These are phyloP conservation scores for Micronycteris hirsuta DNA, from an alignment of 2,113 vertebrate species.

Conservation along the genomic window DNA sequence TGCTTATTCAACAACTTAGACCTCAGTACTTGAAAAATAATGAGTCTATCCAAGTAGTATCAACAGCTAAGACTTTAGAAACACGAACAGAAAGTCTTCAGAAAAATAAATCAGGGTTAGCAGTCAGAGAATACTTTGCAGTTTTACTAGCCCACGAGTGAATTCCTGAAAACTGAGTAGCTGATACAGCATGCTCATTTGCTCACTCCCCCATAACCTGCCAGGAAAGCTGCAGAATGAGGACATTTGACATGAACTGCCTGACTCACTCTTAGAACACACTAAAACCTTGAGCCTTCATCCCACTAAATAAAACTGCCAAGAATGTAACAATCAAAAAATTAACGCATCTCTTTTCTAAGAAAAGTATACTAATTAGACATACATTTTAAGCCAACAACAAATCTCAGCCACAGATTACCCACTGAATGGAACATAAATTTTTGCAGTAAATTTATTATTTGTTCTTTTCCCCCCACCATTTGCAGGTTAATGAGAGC, in stretches of 20 bases:
- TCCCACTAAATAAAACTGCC: slow-evolving; percentile 52
- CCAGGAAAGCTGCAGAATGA: slow-evolving; percentile 26
- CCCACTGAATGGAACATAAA: neutral
- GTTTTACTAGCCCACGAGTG: slow-evolving; percentile 30
- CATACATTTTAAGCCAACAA: slow-evolving; percentile 28
- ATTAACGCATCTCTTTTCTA: slow-evolving; percentile 47
- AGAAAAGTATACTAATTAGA: slow-evolving; percentile 18
- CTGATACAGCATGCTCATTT: slow-evolving; percentile 24
- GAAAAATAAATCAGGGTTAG: slow-evolving; percentile 41
- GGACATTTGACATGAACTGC: neutral
- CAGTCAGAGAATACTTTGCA: slow-evolving; percentile 35
- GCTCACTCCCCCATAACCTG: neutral
- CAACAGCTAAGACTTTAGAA: slow-evolving; percentile 41
- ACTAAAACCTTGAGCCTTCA: slow-evolving; percentile 45
- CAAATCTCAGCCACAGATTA: slow-evolving; percentile 28
- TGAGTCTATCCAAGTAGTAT: neutral
- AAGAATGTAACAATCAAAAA: slow-evolving; percentile 51
- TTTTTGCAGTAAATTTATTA: slow-evolving; percentile 16
- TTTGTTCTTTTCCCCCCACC: neutral
- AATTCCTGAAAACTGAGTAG: slow-evolving; percentile 9
- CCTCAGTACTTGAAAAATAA: slow-evolving; percentile 40
- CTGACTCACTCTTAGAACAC: neutral
- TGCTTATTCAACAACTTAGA: slow-evolving; percentile 47
- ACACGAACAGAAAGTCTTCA: slow-evolving; percentile 18
- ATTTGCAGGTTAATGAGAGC: slow-evolving; percentile 26